Evolutionary conservation across 2,888 invertebrate genomes (phyloP), one percentile per base, ranked within the genome.

Genomic region (Macrophya alboannulata): DNA sequence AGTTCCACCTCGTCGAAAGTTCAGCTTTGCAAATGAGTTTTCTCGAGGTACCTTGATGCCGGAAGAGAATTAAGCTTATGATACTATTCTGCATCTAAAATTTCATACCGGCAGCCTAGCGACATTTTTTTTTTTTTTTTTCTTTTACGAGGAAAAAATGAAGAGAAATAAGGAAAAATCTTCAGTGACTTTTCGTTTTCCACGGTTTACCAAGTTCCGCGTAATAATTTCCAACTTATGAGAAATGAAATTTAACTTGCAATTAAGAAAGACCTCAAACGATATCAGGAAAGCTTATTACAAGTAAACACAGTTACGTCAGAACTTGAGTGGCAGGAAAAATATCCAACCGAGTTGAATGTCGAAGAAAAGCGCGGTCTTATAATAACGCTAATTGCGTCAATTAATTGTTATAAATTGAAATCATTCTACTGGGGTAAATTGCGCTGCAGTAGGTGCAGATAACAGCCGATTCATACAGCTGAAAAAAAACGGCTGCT

Each of bases 1-100:
- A 83, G 68, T 83, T 83, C 81, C 62, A 59, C 81, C 40, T 40
- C 40, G 81, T 62, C n/a, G 62, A 81, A 59, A 62, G 62, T 81
- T 81, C 62, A 43, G 40, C 81, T 81, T 62, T 62, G 81, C 62
- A 62, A 59, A 81, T 81, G 40, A 81, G 62, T 81, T 81, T 62
- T 81, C 81, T 12, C 43, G 25, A 62, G 40, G 43, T 45, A 17
- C 71, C 8, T 40, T 25, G n/a, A n/a, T 5, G 21, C 12, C n/a
- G 12, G 43, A 81, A 62, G 62, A 21, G 43, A 81, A 21, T n/a
- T n/a, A n/a, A 21, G 62, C 51, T 51, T 48, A 62, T 62, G 40
- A 81, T 62, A 40, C 62, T 43, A n/a, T 62, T n/a, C 62, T 51
- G 8, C 45, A 81, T 21, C 40, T 37, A 10, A 25, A 12, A 31